Evolutionary conservation across 2,113 vertebrate species (phyloP), one percentile per base, ranked within the genome.

Genomic region (Galeopterus variegatus): DNA sequence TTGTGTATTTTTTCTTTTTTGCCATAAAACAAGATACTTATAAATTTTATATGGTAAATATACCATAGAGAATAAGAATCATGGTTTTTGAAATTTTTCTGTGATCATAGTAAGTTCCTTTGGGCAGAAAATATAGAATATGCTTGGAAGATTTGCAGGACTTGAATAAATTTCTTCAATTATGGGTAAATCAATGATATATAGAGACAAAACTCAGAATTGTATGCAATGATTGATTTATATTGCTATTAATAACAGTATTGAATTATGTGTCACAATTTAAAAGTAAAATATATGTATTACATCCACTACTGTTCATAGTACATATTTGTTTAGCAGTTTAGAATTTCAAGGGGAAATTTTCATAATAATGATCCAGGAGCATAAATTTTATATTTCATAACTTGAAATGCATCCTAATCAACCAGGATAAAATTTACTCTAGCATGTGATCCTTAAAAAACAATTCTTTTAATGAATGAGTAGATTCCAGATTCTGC

Each of bases 71-170:
- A 81, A 50, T 82, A 52, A 83, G 69, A 45, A 1, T 94, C 14
- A 92, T 33, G 23, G 15, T 79, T 89, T 75, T 67, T 24, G 10
- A 83, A 64, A 72, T 17, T 82, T 95, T 76, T 65, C 19, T 83
- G 5, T 64, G 52, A 58, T 76, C 41, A 13, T 65, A 54, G 13
- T 54, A 89, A 80, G 7, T 6, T 56, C 23, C 11, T 81, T 70
- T 92, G 17, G 0, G 10, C 52, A 89, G 75, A 80, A 79, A 79
- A 9, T 76, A 45, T 36, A 21, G 33, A 89, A 33, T 50, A 41
- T 48, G 33, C 21, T 92, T 92, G 13, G 28, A 76, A 75, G 18
- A 62, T 85, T 96, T 93, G 45, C 18, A 65, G 76, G 45, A 85
- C 11, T 80, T 24, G 2, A 92, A 76, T 85, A 13, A 48, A 4